A percentile compares a stretch with the other conserved stretches of the same genome.
These are phyloP conservation scores for Latrodectus geometricus DNA, from an alignment of 1,140 invertebrate genomes.

Conservation along the genomic window DNA sequence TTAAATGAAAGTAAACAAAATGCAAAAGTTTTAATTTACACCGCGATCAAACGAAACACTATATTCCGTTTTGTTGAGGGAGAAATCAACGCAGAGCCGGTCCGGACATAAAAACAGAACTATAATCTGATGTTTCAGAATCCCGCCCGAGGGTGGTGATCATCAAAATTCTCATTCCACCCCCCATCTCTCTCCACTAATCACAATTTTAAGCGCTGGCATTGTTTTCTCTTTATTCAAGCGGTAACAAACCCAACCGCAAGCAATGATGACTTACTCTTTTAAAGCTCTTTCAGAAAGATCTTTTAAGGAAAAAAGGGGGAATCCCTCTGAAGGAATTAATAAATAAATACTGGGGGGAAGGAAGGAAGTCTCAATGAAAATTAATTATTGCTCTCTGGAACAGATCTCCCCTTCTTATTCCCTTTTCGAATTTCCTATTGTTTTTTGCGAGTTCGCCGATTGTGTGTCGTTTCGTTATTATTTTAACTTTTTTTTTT, in stretches of 20 bases:
- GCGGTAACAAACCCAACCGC: conserved; percentile 6
- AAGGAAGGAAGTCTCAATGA: conserved; percentile 30
- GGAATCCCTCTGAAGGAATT: not conserved
- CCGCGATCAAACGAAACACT: too few relatives aligned
- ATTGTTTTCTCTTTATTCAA: conserved; percentile 35
- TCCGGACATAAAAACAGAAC: too few relatives aligned
- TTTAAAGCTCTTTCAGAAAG: conserved; percentile 36
- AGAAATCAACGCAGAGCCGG: too few relatives aligned
- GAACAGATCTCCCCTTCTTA: not conserved
- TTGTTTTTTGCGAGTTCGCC: conserved; percentile 5
- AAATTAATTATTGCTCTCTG: conserved; percentile 54
- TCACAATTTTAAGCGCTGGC: not conserved
- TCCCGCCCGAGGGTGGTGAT: too few relatives aligned
- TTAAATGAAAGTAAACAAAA: too few relatives aligned
- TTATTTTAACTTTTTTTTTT: not conserved
- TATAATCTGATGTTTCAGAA: too few relatives aligned
- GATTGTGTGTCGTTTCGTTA: not conserved
- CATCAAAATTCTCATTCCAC: not conserved
- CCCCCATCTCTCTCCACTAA: not conserved
- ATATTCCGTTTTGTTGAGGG: too few relatives aligned
- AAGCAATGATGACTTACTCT: conserved; percentile 44
- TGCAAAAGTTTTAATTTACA: too few relatives aligned
- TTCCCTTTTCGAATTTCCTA: not conserved
- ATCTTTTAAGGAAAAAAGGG: conserved; percentile 4
- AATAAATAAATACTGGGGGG: not conserved